Evolutionary conservation across 2,113 vertebrate genomes (phyloP).

Genomic region (Delphinapterus leucas): DNA sequence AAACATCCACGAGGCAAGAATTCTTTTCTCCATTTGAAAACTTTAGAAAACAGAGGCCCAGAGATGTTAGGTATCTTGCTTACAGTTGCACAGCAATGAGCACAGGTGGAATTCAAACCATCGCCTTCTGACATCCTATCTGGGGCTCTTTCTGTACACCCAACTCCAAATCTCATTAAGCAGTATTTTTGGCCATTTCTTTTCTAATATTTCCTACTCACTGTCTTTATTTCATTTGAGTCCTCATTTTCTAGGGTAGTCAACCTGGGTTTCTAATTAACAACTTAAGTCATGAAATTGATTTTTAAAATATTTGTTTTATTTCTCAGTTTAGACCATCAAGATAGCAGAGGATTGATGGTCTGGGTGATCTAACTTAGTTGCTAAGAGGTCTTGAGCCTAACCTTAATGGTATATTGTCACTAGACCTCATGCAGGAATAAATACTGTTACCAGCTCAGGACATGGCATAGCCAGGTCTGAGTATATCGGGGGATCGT

Average conservation of each 20-base stretch:
- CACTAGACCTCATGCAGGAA: background rate
- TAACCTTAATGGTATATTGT: accelerated
- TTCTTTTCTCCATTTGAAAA: background rate
- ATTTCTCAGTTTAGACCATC: background rate
- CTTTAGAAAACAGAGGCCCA: background rate
- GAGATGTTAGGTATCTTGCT: background rate
- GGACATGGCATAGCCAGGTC: background rate
- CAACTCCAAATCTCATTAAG: background rate
- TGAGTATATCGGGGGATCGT: background rate
- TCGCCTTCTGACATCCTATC: background rate
- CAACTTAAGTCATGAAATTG: background rate
- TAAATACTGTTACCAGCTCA: background rate
- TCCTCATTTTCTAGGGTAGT: background rate
- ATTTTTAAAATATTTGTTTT: background rate
- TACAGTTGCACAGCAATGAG: accelerated
- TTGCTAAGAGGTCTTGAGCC: background rate
- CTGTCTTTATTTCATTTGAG: background rate
- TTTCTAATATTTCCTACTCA: background rate
- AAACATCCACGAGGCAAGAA: background rate
- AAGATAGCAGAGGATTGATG: background rate
- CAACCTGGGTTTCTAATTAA: constrained; percentile 6
- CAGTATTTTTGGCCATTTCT: background rate
- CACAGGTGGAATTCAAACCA: background rate
- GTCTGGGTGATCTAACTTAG: background rate
- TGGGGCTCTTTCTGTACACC: background rate